phyloP scores from a whole-genome alignment of 2,888 invertebrate genomes.

The Cantharis lateralis region DNA sequence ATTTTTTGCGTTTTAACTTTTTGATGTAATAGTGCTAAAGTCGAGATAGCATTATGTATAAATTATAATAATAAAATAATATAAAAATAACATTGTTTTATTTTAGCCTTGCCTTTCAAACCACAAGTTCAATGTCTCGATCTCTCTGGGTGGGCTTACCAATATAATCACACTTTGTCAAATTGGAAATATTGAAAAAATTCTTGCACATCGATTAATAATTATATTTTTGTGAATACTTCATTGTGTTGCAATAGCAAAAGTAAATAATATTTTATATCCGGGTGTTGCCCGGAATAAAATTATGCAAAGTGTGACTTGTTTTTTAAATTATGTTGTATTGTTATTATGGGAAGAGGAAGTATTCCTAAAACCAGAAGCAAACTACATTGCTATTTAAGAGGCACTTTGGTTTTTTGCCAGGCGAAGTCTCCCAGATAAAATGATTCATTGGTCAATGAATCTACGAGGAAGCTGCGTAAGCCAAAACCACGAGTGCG shows the following conservation, averaged over 20 bases:
- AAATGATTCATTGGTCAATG: not conserved
- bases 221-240: not conserved
- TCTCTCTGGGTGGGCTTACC: not conserved
- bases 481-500: not conserved
- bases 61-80: not conserved
- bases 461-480: too few relatives aligned
- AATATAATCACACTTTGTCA: not conserved
- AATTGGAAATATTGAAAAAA: not conserved
- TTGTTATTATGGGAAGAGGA: not conserved
- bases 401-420: not conserved
- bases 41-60: not conserved
- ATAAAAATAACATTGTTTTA: not conserved
- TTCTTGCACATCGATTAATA: not conserved
- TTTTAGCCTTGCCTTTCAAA: not conserved
- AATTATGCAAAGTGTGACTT: not conserved
- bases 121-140: not conserved
- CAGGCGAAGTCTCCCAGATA: not conserved
- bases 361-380: not conserved
- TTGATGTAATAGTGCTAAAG: not conserved
- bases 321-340: not conserved
- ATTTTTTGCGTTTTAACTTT: not conserved
- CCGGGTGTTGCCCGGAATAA: not conserved
- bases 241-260: not conserved
- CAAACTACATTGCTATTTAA: not conserved
- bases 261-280: not conserved